These are phyloP conservation scores for Phymanthus crucifer DNA, from an alignment of 92 coral and sea anemone genomes.

Conservation along the genomic window DNA sequence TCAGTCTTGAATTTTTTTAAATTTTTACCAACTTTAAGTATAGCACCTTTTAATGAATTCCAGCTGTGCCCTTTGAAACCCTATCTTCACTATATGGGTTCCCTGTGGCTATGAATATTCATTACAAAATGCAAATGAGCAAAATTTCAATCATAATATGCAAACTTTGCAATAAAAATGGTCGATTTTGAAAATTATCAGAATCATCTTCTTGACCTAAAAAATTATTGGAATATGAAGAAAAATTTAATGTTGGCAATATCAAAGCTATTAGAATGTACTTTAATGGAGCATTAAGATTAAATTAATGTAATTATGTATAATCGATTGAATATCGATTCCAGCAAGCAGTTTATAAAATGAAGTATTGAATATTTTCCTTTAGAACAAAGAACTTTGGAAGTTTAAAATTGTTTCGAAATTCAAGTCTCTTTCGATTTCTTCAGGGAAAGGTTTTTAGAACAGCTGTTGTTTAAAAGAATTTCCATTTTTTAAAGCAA, in stretches of 20 bases:
- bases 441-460: not conserved
- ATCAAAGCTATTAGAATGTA: not conserved
- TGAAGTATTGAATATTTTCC: not conserved
- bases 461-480: not conserved
- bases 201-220: not conserved
- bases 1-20: too few species aligned
- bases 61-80: not conserved
- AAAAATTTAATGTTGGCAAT: not conserved
- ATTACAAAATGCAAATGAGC: not conserved
- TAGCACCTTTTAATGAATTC: too few species aligned
- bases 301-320: not conserved
- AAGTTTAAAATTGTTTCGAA: not conserved
- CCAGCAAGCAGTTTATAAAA: not conserved
- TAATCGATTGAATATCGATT: slow-evolving; percentile 32
- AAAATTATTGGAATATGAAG: too few species aligned
- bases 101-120: not conserved
- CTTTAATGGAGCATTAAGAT: not conserved
- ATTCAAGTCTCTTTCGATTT: not conserved
- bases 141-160: not conserved
- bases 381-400: not conserved
- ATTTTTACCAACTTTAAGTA: too few species aligned
- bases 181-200: not conserved
- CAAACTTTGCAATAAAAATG: not conserved
- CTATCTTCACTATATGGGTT: not conserved
- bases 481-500: not conserved